Conservation (phyloP, 2,888 invertebrate genomes). For the Cerastis leucographa region DNA sequence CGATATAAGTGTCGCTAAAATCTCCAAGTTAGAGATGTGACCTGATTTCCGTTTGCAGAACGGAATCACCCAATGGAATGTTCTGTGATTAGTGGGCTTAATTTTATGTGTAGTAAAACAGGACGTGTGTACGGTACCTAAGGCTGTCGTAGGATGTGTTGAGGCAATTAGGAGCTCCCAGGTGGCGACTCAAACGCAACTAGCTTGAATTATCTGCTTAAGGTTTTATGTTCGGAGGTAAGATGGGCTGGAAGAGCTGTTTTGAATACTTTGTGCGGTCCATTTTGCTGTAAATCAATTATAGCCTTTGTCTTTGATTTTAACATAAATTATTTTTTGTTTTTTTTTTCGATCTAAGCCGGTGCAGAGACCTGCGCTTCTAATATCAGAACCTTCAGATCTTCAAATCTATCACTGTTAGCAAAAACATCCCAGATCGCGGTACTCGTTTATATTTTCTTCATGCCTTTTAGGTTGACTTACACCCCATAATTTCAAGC, state of each 20-base stretch:
- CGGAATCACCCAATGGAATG: constrained; percentile 51
- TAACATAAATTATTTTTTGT: neutral
- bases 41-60: constrained; percentile 63
- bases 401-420: neutral
- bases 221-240: constrained; percentile 75
- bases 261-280: neutral
- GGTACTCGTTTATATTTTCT: too few relatives aligned
- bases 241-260: constrained; percentile 64
- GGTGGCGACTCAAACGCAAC: constrained; percentile 85
- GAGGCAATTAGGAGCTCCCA: constrained; percentile 85
- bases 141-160: constrained; percentile 73
- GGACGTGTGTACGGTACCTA: constrained; percentile 68
- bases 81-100: constrained; percentile 69
- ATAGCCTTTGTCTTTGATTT: neutral
- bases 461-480: neutral
- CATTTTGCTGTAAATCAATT: neutral
- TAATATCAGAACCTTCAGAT: neutral
- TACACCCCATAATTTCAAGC: neutral
- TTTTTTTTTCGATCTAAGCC: neutral
- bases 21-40: constrained; percentile 45
- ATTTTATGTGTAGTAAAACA: constrained; percentile 73
- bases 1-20: constrained; percentile 55
- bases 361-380: neutral
- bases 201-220: constrained; percentile 86
- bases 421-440: neutral